Conservation (phyloP, 2,888 invertebrate species). For the Brassicogethes aeneus region DNA sequence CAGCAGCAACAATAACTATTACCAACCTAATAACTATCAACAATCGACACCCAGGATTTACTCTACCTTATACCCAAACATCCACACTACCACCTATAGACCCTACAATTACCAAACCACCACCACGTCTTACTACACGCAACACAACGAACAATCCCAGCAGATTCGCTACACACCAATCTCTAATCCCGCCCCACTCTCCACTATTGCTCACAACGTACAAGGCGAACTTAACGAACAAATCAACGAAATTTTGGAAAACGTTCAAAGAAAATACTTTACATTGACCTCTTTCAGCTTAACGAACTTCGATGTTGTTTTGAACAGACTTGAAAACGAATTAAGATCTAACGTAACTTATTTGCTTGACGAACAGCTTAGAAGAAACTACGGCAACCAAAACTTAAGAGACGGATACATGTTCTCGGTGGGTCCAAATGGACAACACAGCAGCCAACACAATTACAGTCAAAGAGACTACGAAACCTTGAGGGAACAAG, state of each 20-base stretch:
- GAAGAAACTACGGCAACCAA: conserved; percentile 32
- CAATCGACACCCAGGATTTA: not conserved
- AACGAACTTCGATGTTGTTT: conserved; percentile 25
- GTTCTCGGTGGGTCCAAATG: conserved; percentile 24
- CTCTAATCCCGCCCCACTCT: conserved; percentile 26
- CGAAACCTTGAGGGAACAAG: conserved; percentile 29
- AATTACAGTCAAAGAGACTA: conserved; percentile 33
- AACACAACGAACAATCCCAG: conserved; percentile 1
- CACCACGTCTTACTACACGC: not conserved
- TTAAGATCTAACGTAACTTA: conserved; percentile 31
- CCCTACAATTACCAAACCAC: conserved; percentile 3
- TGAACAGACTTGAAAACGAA: conserved; percentile 30
- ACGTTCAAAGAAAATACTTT: conserved; percentile 24
- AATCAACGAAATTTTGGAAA: conserved; percentile 27
- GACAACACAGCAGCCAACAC: conserved; percentile 23
- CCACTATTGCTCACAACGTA: conserved; percentile 29
- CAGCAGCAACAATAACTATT: not conserved
- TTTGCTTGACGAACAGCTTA: conserved; percentile 29
- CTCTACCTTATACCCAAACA: conserved; percentile 6
- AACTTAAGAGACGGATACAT: conserved; percentile 26
- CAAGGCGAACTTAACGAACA: conserved; percentile 29
- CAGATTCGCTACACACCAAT: conserved; percentile 22
- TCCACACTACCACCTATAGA: conserved; percentile 2
- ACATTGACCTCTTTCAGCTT: conserved; percentile 14
- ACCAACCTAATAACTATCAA: conserved; percentile 1